Evolutionary conservation across 2,113 vertebrate species (phyloP).

Genomic region (Hassar affinis): DNA sequence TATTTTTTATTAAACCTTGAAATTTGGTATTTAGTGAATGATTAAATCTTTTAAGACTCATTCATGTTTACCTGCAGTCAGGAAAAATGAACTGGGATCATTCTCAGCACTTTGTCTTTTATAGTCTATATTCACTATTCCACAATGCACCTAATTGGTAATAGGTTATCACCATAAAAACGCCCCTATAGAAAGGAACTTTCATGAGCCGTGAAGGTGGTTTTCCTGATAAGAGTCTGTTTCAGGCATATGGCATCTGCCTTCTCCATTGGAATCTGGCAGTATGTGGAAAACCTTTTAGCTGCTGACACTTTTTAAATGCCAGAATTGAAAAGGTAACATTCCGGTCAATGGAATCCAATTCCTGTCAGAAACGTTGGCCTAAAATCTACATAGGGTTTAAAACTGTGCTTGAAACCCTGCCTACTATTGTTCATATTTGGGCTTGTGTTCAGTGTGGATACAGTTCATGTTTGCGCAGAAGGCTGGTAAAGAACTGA

Average conservation of each 20-base stretch:
- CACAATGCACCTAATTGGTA: background rate
- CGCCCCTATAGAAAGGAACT: background rate
- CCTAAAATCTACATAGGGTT: constrained; percentile 5
- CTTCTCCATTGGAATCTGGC: constrained; percentile 53
- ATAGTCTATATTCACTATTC: background rate
- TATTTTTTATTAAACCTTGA: background rate
- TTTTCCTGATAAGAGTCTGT: constrained; percentile 33
- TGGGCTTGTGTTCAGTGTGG: background rate
- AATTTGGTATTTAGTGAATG: background rate
- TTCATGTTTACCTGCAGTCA: background rate
- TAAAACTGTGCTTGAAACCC: background rate
- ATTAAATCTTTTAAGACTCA: background rate
- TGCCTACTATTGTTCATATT: background rate
- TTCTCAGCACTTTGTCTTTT: background rate
- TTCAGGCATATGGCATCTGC: constrained; percentile 49
- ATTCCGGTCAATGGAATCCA: constrained; percentile 47
- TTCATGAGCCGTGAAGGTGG: constrained; percentile 25
- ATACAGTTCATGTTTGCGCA: constrained; percentile 15
- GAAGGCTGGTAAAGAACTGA: background rate
- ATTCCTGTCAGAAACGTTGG: constrained; percentile 20
- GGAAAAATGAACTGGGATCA: too few relatives aligned
- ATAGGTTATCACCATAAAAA: background rate
- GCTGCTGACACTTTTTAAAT: constrained; percentile 42
- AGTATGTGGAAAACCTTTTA: constrained; percentile 40
- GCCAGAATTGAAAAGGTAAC: constrained; percentile 48